Evolutionary conservation across 2,113 vertebrate genomes (phyloP).

Genomic region (Xiphias gladius): DNA sequence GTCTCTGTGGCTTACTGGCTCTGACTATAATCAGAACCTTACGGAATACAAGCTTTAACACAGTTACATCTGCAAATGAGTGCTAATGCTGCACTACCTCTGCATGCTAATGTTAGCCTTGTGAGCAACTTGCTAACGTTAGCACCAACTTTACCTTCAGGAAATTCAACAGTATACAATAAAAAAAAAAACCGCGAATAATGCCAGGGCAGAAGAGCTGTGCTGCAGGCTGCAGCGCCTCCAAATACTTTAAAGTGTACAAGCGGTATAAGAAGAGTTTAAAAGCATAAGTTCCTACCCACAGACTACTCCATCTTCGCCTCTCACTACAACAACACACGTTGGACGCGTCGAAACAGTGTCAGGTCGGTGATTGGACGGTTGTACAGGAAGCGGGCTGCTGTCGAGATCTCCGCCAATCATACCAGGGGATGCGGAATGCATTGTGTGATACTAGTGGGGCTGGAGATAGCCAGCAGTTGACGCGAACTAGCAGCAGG

Average conservation of each 20-base stretch:
- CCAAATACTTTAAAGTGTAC: background rate
- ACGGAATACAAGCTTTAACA: background rate
- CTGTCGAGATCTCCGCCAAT: slow-evolving; percentile 44
- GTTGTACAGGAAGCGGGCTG: slow-evolving; percentile 31
- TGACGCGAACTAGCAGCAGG: slow-evolving; percentile 4
- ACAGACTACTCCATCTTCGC: background rate
- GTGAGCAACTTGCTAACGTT: slow-evolving; percentile 15
- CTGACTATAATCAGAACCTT: background rate
- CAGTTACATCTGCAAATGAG: background rate
- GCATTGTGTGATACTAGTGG: slow-evolving; percentile 52
- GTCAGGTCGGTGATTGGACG: slow-evolving; percentile 37
- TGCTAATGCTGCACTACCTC: slow-evolving; percentile 7
- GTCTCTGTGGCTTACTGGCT: background rate
- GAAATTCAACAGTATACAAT: background rate
- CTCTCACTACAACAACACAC: background rate
- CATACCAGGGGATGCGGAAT: background rate
- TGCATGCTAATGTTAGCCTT: slow-evolving; percentile 49
- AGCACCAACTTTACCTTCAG: slow-evolving; percentile 7
- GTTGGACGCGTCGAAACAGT: background rate
- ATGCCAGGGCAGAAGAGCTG: background rate
- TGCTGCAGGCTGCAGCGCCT: background rate
- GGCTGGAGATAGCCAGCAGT: background rate
- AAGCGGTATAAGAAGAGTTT: background rate
- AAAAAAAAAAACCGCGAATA: background rate
- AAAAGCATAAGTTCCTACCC: slow-evolving; percentile 4